phyloP scores from a whole-genome alignment of 2,888 invertebrate species.

The Idaea dimidiata region DNA sequence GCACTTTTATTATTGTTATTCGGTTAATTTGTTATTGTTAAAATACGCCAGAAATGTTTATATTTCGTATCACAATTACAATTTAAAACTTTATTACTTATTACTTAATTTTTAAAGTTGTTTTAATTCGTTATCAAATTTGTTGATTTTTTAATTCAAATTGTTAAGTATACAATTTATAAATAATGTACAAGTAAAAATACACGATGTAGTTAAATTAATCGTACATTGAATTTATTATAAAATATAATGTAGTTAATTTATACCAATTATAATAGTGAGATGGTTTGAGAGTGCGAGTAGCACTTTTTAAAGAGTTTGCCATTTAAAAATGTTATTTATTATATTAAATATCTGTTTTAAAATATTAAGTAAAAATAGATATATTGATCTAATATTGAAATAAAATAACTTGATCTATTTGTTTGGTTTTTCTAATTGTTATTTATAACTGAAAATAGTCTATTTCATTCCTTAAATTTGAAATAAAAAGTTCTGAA shows the following conservation, averaged over 20 bases:
- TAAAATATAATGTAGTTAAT: conserved; percentile 16
- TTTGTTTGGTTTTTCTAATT: not conserved
- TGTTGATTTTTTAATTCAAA: conserved; percentile 13
- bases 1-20: too few species aligned
- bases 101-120: not conserved
- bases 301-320: conserved; percentile 47
- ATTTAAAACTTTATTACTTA: not conserved
- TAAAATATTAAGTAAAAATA: not conserved
- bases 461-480: not conserved
- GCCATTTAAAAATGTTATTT: conserved; percentile 14
- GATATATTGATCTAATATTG: too few species aligned
- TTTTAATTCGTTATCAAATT: conserved; percentile 2
- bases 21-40: too few species aligned
- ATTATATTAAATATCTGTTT: conserved; percentile 5
- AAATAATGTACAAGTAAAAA: conserved; percentile 4
- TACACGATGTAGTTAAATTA: conserved; percentile 20
- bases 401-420: not conserved
- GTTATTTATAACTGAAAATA: not conserved
- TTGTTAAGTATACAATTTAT: conserved; percentile 2
- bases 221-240: conserved; percentile 29
- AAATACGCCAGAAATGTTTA: not conserved
- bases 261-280: conserved; percentile 14
- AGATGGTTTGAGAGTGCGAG: conserved; percentile 44
- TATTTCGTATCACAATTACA: not conserved
- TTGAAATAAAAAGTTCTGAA: not conserved